phyloP scores from a whole-genome alignment of 2,888 invertebrate genomes.

The Volucella inanis region DNA sequence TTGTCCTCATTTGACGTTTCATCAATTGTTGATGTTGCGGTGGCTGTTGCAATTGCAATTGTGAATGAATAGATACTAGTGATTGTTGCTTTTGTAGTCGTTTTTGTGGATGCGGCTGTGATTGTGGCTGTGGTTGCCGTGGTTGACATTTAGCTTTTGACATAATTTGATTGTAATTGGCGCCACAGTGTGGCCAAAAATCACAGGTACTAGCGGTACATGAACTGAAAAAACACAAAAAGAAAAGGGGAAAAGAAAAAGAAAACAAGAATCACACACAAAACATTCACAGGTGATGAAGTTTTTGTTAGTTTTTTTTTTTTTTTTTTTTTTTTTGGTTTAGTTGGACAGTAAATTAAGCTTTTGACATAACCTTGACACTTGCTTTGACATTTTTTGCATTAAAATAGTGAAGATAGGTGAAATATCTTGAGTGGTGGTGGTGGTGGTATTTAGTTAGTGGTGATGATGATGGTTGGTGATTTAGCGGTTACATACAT shows the following conservation, averaged over 20 bases:
- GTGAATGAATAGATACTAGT: slow-evolving; percentile 33
- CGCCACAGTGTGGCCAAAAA: slow-evolving; percentile 85
- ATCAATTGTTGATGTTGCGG: slow-evolving; percentile 29
- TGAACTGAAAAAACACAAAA: slow-evolving; percentile 78
- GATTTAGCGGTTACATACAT: slow-evolving; percentile 67
- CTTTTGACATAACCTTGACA: slow-evolving; percentile 49
- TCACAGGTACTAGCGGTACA: slow-evolving; percentile 85
- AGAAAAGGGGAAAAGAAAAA: slow-evolving; percentile 58
- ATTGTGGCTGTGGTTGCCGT: slow-evolving; percentile 42
- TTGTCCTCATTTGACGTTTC: slow-evolving; percentile 47
- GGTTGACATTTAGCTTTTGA: slow-evolving; percentile 67
- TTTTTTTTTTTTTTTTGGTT: slow-evolving; percentile 25
- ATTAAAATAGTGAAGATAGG: slow-evolving; percentile 60
- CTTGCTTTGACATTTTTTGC: slow-evolving; percentile 50
- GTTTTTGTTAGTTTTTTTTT: slow-evolving; percentile 17
- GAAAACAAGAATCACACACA: slow-evolving; percentile 64
- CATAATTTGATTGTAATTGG: slow-evolving; percentile 75
- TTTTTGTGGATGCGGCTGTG: slow-evolving; percentile 5
- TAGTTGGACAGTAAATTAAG: slow-evolving; percentile 13
- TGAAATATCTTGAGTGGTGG: slow-evolving; percentile 60
- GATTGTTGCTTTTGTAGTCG: slow-evolving; percentile 42
- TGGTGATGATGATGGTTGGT: slow-evolving; percentile 72
- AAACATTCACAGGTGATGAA: slow-evolving; percentile 37
- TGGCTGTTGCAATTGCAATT: slow-evolving; percentile 45
- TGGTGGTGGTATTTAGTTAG: slow-evolving; percentile 44